These are phyloP conservation scores for Nomada lathburiana DNA, from an alignment of 2,888 invertebrate species.

Conservation along the genomic window DNA sequence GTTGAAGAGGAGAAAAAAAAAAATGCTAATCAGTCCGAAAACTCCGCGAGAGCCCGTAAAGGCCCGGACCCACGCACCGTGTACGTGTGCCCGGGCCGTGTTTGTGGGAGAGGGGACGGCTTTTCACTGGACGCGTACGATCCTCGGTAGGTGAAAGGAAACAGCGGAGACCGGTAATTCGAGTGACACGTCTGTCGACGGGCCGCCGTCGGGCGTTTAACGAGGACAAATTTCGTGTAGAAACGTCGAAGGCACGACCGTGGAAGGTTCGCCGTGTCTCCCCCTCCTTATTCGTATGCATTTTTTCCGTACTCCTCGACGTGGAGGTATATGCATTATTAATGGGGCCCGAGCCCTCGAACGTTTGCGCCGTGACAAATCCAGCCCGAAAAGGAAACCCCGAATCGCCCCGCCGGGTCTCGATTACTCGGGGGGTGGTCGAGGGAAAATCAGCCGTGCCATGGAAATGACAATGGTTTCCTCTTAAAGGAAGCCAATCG, in stretches of 20 bases:
- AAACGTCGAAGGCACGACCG: conserved; percentile 28
- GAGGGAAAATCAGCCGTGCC: conserved; percentile 11
- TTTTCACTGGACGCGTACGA: conserved; percentile 34
- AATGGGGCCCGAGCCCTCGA: conserved; percentile 53
- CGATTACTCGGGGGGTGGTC: conserved; percentile 44
- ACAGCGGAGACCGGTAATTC: conserved; percentile 39
- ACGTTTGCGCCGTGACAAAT: conserved; percentile 59
- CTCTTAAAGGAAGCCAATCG: not conserved
- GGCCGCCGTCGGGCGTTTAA: conserved; percentile 53
- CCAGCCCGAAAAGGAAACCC: conserved; percentile 43
- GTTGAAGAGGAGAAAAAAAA: conserved; percentile 71
- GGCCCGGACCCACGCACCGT: conserved; percentile 24
- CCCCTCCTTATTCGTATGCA: conserved; percentile 30
- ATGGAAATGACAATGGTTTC: conserved; percentile 2
- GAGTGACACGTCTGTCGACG: conserved; percentile 48
- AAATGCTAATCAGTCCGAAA: conserved; percentile 79
- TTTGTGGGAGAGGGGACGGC: conserved; percentile 16
- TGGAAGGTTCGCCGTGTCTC: conserved; percentile 21
- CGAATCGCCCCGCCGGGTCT: conserved; percentile 23
- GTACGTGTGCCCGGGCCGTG: conserved; percentile 30
- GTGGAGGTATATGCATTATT: conserved; percentile 62
- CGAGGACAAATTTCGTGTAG: conserved; percentile 66
- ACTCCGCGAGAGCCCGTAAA: conserved; percentile 59
- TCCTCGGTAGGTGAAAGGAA: conserved; percentile 26
- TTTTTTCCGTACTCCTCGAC: conserved; percentile 30